Evolutionary conservation across 1,140 invertebrate species (phyloP), one percentile per base, ranked within the genome.

Genomic region (Caenorhabditis brenneri): DNA sequence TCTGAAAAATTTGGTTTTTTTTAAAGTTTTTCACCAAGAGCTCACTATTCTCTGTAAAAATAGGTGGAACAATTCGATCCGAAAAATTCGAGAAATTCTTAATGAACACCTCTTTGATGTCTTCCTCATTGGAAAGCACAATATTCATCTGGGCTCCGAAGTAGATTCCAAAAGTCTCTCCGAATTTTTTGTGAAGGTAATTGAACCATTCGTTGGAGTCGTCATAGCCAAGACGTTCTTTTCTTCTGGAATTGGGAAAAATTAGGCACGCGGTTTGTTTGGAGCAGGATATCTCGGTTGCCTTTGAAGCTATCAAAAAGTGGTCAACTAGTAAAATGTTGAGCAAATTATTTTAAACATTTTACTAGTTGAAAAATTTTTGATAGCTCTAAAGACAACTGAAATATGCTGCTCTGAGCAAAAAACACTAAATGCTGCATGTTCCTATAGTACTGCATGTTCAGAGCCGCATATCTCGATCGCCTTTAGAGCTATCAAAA

Each of bases 41-140:
- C 79, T 80, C 22, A 80, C 79, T 33, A 31, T 80, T 80, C 0
- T 53, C 48, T 15, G 4, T 29, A 24, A 80, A 51, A 51, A 80
- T 80, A 2, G 79, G 48, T 7, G 79, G 79, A 6, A 39, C 27
- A 15, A 36, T 36, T 53, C 79, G 46, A 22, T 80, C 51, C 9
- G 79, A 51, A 58, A 80, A 80, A 24, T 80, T 80, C 1, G 79
- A 80, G 22, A 80, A 80, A 80, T 80, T 80, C 24, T 80, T 80
- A 48, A 80, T 80, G 24, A 80, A 80, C 1, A 80, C 51, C 39
- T 80, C 79, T 15, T 80, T 80, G 19, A 80, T 80, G 12, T 53
- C 51, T 22, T 51, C 51, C 24, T 80, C 79, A 80, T 80, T 39
- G 15, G 48, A 36, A 10, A 58, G 5, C 5, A 51, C 33, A 12